Conservation (phyloP, 2,888 invertebrate species). For the Noctua janthe region DNA sequence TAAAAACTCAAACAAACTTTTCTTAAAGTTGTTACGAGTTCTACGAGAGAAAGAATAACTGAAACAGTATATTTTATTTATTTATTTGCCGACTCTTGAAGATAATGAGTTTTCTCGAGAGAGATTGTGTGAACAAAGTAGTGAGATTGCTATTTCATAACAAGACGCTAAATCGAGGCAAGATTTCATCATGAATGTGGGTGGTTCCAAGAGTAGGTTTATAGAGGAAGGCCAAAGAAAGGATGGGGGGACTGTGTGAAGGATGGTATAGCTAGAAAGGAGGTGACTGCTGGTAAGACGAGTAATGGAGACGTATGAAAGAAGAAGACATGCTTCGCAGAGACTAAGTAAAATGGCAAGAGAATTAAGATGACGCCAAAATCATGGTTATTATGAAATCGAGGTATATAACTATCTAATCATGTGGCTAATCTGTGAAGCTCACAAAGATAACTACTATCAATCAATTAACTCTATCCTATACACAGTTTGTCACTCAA, state of each 20-base stretch:
- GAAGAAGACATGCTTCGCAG: background rate
- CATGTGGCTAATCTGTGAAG: background rate
- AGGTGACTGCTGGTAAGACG: background rate
- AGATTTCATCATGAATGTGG: background rate
- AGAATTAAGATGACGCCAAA: background rate
- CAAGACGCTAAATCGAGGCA: background rate
- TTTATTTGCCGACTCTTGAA: slow-evolving; percentile 14
- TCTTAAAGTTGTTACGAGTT: slow-evolving; percentile 21
- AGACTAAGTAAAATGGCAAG: background rate
- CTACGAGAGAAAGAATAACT: slow-evolving; percentile 27
- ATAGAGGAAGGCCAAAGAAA: background rate
- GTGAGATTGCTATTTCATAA: background rate
- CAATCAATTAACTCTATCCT: background rate
- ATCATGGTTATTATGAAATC: background rate
- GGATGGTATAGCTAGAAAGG: background rate
- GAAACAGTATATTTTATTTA: slow-evolving; percentile 27
- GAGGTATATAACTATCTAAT: background rate
- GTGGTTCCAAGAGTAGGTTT: background rate
- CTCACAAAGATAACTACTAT: background rate
- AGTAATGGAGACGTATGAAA: background rate
- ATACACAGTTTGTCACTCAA: background rate
- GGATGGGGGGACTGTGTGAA: background rate
- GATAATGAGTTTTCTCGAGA: slow-evolving; percentile 27
- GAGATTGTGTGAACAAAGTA: background rate
- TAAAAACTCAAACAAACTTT: slow-evolving; percentile 39